phyloP scores from a whole-genome alignment of 2,888 invertebrate genomes.

The Mechanitis messenoides region DNA sequence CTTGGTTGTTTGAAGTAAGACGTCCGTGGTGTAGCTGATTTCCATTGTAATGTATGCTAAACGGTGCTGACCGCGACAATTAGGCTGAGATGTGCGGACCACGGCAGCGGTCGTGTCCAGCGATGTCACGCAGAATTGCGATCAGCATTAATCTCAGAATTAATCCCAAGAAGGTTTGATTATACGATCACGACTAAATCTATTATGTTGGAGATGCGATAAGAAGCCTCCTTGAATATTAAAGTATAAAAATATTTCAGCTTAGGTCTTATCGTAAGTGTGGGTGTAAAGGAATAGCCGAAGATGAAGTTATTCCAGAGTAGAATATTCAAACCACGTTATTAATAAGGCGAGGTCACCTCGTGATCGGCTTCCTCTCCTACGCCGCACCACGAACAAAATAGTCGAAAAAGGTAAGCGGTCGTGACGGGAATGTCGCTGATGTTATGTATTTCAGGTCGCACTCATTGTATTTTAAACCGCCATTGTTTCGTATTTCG shows the following conservation, averaged over 20 bases:
- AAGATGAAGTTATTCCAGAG: constrained; percentile 19
- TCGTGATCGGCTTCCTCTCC: constrained; percentile 52
- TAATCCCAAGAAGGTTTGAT: constrained; percentile 52
- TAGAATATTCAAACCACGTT: constrained; percentile 62
- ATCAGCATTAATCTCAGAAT: constrained; percentile 41
- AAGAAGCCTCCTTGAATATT: constrained; percentile 41
- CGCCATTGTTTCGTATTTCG: constrained; percentile 71
- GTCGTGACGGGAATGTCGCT: constrained; percentile 72
- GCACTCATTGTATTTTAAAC: constrained; percentile 74
- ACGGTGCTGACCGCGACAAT: constrained; percentile 61
- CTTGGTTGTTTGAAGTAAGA: constrained; percentile 51
- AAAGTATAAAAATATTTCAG: constrained; percentile 32
- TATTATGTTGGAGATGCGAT: constrained; percentile 42
- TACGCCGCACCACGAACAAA: constrained; percentile 52
- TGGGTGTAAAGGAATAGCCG: constrained; percentile 30
- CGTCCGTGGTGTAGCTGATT: constrained; percentile 56
- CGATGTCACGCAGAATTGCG: constrained; percentile 52
- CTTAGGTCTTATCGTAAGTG: constrained; percentile 30
- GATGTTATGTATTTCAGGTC: constrained; percentile 60
- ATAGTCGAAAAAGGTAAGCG: constrained; percentile 69
- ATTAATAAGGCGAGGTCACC: constrained; percentile 61
- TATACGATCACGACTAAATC: constrained; percentile 61
- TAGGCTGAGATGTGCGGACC: constrained; percentile 53
- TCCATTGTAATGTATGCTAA: constrained; percentile 72
- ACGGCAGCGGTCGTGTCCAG: constrained; percentile 48